Evolutionary conservation across 2,888 invertebrate species (phyloP), one percentile per base, ranked within the genome.

Genomic region (Conops quadrifasciatus): DNA sequence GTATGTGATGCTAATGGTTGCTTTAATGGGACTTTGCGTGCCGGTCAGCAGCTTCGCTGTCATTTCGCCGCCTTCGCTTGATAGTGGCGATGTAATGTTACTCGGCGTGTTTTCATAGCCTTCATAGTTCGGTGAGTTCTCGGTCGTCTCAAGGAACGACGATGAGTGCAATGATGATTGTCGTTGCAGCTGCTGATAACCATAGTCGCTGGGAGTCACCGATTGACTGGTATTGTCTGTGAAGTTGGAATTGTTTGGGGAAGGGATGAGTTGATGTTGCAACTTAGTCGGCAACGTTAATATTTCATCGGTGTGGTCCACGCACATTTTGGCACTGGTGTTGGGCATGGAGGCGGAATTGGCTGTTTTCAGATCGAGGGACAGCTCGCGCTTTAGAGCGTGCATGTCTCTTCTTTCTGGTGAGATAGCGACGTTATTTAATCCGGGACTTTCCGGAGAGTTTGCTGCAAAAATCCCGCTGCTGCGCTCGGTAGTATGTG

Each of bases 1-100:
- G 80, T 92, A 92, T 1, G 90, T 92, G 11, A 92, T 92, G 83
- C 90, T 92, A 28, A 92, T 92, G 0, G 92, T 92, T 2, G 92
- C 91, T 79, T 91, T 89, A 0, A 92, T 83, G 0, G 91, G 91
- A 78, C 90, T 90, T 16, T 43, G 45, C 11, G 26, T 19, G 36
- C 49, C 5, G 84, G 84, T 72, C 30, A 64, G 62, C 16, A 76
- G 75, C 65, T 77, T 79, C 15, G 78, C 75, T 36, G 76, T 62
- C 11, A 70, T 71, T 65, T 72, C 72, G 9, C 68, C 71, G 67
- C 77, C 75, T 43, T 67, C 49, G 49, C 77, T 74, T 67, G 77
- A 76, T 51, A 80, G 63, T 4, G 82, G 83, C 13, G 80, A 80
- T 43, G 77, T 73, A 13, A 80, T 75, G 72, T 84, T 84, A 72